phyloP scores from a whole-genome alignment of 30 jellyfish, hydroid and myxozoan species.

The Clytia hemisphaerica region DNA sequence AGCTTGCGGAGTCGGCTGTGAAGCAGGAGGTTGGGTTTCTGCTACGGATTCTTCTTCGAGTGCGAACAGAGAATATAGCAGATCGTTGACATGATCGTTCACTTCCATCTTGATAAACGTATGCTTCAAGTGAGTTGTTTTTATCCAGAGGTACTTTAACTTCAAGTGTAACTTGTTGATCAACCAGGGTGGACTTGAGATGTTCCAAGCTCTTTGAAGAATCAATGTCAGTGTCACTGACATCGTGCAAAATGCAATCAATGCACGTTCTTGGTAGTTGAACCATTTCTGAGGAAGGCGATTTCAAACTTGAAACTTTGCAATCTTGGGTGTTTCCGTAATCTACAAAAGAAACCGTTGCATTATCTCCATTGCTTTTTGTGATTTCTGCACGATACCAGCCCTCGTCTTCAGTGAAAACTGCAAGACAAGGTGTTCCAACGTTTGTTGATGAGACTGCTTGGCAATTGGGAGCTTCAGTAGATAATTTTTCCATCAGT shows the following conservation, averaged over 20 bases:
- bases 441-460: background rate
- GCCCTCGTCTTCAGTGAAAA: constrained; percentile 35
- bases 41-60: background rate
- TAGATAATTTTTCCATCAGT: constrained; percentile 8
- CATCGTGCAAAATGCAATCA: constrained; percentile 25
- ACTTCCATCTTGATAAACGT: background rate
- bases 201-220: no score
- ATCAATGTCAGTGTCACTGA: constrained; percentile 2
- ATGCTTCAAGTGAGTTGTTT: background rate
- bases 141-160: background rate
- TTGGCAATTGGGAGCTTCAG: background rate
- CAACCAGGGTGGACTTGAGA: background rate
- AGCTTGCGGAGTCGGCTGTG: no score
- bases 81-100: background rate
- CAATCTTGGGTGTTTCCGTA: constrained; percentile 25
- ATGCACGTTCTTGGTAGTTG: constrained; percentile 23
- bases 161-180: background rate
- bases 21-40: background rate
- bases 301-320: background rate
- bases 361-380: constrained; percentile 13
- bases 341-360: constrained; percentile 24
- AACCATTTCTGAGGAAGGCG: background rate
- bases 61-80: background rate
- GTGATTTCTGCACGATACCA: constrained; percentile 70
- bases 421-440: constrained; percentile 45